These are phyloP conservation scores for Odontophorus gujanensis DNA, from an alignment of 2,113 vertebrate genomes.

Conservation along the genomic window DNA sequence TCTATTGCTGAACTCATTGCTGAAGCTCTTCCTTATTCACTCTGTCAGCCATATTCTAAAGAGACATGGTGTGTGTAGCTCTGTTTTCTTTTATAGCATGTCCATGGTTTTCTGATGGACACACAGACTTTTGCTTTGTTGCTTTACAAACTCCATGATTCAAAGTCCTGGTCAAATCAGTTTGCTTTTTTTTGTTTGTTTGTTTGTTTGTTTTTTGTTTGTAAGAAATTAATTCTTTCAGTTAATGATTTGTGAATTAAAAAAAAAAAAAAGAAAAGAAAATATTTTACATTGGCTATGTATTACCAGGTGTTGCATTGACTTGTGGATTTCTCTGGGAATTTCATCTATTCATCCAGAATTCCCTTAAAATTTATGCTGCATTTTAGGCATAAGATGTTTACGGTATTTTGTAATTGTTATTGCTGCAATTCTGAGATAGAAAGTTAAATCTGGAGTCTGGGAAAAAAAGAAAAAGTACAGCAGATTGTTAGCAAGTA, in stretches of 20 bases:
- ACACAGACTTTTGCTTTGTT: background rate
- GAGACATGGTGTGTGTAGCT: background rate
- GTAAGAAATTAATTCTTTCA: background rate
- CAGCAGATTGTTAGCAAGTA: background rate
- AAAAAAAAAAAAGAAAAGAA: background rate
- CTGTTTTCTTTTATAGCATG: background rate
- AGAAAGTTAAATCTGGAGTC: background rate
- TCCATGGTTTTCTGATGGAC: background rate
- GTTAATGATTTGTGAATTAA: background rate
- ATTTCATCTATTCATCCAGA: background rate
- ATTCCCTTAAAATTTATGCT: background rate
- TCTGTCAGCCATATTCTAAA: background rate
- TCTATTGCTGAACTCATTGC: background rate
- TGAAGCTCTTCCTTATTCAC: background rate
- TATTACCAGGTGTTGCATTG: background rate
- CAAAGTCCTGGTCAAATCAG: background rate
- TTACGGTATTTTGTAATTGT: background rate
- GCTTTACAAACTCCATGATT: background rate
- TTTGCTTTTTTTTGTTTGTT: background rate
- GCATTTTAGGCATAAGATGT: background rate
- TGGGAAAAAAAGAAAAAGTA: background rate
- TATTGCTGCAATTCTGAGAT: background rate
- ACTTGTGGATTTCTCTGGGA: background rate
- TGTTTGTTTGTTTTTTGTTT: background rate
- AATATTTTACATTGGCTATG: background rate